A percentile compares a stretch with the other conserved stretches of the same genome.
Conservation (phyloP, 2,797 vertebrate species). For the Fundulus diaphanus region DNA sequence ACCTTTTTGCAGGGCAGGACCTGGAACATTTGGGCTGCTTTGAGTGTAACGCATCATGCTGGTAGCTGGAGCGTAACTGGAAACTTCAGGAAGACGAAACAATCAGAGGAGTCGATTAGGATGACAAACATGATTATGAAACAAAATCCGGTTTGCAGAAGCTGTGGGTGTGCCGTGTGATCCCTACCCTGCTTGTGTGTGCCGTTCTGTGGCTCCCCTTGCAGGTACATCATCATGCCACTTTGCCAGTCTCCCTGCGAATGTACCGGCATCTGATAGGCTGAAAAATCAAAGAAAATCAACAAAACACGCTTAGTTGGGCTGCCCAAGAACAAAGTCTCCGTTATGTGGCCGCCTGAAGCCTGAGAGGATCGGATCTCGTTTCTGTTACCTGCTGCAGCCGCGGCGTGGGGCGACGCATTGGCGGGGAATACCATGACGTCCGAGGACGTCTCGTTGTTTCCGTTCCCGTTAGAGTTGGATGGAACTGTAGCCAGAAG, state of each 20-base stretch:
- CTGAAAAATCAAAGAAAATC: constrained; percentile 47
- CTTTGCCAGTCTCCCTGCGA: constrained; percentile 78
- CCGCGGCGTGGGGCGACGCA: constrained; percentile 71
- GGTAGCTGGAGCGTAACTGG: constrained; percentile 62
- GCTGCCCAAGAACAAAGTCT: not conserved
- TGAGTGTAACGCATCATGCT: constrained; percentile 71
- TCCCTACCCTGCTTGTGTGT: constrained; percentile 71
- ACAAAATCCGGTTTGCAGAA: not conserved
- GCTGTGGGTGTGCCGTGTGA: not conserved
- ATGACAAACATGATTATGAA: not conserved
- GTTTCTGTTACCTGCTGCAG: constrained; percentile 76
- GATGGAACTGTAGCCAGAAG: constrained; percentile 95
- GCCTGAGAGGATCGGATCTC: not conserved
- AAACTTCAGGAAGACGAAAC: constrained; percentile 5
- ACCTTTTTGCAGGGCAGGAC: constrained; percentile 70
- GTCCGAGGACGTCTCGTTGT: constrained; percentile 74
- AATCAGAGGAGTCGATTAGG: not conserved
- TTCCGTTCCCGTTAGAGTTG: constrained; percentile 73
- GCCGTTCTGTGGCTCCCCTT: constrained; percentile 62
- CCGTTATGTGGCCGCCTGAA: not conserved
- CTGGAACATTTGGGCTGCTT: constrained; percentile 60
- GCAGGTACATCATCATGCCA: constrained; percentile 74
- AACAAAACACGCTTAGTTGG: not conserved
- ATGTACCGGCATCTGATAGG: constrained; percentile 69
- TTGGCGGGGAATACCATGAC: constrained; percentile 85